These are phyloP conservation scores for Micrasema longulum DNA, from an alignment of 1,140 invertebrate species.

Conservation along the genomic window DNA sequence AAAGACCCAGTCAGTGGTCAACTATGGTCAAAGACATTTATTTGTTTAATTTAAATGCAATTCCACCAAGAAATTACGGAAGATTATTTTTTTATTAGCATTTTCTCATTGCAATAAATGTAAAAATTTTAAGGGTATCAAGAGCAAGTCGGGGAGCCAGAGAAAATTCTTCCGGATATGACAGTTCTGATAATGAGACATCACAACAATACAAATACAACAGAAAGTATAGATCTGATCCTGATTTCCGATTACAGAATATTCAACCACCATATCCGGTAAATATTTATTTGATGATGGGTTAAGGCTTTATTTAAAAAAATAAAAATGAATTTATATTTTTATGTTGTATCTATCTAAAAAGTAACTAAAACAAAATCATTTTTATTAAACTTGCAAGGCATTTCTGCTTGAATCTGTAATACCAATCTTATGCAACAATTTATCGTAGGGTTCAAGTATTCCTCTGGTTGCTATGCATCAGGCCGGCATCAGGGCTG, in stretches of 20 bases:
- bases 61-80: no score
- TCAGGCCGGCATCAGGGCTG: constrained; percentile 68
- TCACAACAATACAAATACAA: constrained; percentile 73
- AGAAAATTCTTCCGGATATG: constrained; percentile 84
- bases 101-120: no score
- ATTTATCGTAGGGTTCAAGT: constrained; percentile 55
- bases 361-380: no score
- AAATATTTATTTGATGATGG: no score
- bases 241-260: constrained; percentile 80
- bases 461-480: constrained; percentile 71
- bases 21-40: no score
- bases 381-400: no score
- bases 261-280: constrained; percentile 70
- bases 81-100: no score
- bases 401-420: not conserved
- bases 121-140: constrained; percentile 59
- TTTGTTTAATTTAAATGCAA: no score
- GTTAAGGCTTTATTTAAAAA: no score
- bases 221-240: constrained; percentile 81
- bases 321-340: no score
- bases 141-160: constrained; percentile 63
- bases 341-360: not conserved
- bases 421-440: not conserved
- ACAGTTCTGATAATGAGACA: constrained; percentile 82
- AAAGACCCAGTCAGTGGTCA: no score